Conservation (phyloP, 2,797 vertebrate genomes). For the Triplophysa yarkandensis region DNA sequence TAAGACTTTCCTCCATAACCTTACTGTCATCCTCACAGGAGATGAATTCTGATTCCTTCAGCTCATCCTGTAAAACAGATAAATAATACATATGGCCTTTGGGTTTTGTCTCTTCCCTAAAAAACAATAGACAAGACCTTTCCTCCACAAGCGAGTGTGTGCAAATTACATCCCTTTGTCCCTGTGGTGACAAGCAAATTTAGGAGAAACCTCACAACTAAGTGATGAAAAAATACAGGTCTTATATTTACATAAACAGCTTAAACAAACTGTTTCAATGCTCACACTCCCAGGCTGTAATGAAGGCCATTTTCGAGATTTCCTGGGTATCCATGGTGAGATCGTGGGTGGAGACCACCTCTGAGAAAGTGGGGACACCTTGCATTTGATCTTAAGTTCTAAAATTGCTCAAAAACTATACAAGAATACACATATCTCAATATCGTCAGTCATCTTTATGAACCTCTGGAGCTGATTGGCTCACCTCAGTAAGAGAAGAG, state of each 20-base stretch:
- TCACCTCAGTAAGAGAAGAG: conserved; percentile 67
- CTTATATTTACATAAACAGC: conserved; percentile 15
- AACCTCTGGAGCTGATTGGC: conserved; percentile 23
- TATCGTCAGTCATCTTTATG: background rate
- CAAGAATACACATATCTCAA: background rate
- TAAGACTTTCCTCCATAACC: conserved; percentile 63
- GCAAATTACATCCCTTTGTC: background rate
- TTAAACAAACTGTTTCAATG: conserved; percentile 1
- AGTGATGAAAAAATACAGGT: background rate
- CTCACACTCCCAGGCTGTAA: conserved; percentile 64
- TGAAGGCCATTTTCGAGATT: conserved; percentile 66
- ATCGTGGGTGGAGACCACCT: conserved; percentile 46
- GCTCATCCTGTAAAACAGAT: conserved; percentile 57
- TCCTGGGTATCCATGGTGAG: conserved; percentile 54
- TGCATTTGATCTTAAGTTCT: background rate
- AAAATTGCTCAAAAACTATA: background rate
- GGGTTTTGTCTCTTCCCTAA: background rate
- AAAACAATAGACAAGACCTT: background rate
- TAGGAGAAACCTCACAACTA: background rate
- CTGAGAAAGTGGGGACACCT: conserved; percentile 58
- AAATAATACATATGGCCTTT: background rate
- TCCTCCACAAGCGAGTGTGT: background rate
- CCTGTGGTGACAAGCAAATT: background rate
- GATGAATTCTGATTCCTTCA: conserved; percentile 47
- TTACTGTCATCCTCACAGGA: conserved; percentile 45